These are phyloP conservation scores for Drosophila meridionalis DNA, from an alignment of 2,888 invertebrate genomes.

Conservation along the genomic window DNA sequence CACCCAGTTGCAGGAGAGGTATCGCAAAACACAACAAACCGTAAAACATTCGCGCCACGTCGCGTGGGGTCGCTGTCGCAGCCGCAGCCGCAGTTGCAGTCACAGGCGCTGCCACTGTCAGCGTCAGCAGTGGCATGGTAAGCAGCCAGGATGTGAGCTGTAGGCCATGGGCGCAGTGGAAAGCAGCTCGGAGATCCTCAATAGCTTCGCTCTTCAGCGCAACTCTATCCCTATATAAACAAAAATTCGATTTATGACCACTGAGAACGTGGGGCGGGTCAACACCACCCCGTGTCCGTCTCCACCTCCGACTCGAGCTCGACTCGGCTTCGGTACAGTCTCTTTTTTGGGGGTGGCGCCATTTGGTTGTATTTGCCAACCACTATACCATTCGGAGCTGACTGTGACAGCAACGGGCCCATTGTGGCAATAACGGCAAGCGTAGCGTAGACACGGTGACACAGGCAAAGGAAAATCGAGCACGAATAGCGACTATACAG, in stretches of 20 bases:
- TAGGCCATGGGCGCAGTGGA: background rate
- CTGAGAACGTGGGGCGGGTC: conserved; percentile 42
- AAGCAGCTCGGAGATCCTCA: background rate
- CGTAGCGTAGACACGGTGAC: conserved; percentile 48
- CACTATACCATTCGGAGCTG: conserved; percentile 4
- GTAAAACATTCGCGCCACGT: conserved; percentile 79
- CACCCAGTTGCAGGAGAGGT: conserved; percentile 18
- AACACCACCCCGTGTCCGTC: conserved; percentile 14
- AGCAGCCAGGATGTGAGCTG: conserved; percentile 31
- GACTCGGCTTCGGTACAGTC: conserved; percentile 29
- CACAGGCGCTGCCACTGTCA: conserved; percentile 1
- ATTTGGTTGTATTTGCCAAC: conserved; percentile 14
- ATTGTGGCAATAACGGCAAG: conserved; percentile 62
- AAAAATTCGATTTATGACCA: conserved; percentile 85
- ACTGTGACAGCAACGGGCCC: conserved; percentile 46
- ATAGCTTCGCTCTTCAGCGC: conserved; percentile 46
- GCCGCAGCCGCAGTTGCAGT: background rate
- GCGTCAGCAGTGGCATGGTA: conserved; percentile 11
- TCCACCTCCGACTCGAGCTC: background rate
- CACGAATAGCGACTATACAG: conserved; percentile 32
- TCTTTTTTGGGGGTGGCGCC: conserved; percentile 43
- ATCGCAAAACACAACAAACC: conserved; percentile 82
- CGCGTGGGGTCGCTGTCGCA: conserved; percentile 1
- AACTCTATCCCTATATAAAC: conserved; percentile 78
- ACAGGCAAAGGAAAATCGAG: background rate